Evolutionary conservation across 2,113 vertebrate species (phyloP).

Genomic region (Tautogolabrus adspersus): DNA sequence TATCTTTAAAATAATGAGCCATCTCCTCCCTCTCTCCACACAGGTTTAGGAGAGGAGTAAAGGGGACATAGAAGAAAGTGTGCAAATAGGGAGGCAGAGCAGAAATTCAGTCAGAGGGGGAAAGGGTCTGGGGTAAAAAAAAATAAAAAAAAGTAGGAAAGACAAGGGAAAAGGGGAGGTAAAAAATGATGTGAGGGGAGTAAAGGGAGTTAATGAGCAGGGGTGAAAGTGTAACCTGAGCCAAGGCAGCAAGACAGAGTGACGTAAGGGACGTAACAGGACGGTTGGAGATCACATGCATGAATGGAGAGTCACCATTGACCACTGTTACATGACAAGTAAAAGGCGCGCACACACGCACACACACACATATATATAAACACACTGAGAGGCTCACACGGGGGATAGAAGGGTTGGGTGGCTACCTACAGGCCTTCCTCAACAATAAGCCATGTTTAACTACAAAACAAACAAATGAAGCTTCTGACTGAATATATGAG

Average conservation of each 20-base stretch:
- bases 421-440: neutral
- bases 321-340: conserved; percentile 60
- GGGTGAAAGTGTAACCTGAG: conserved; percentile 75
- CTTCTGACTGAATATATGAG: too few relatives aligned
- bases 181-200: conserved; percentile 21
- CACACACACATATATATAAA: too few relatives aligned
- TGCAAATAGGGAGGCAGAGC: conserved; percentile 7
- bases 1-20: conserved; percentile 73
- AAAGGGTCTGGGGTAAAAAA: neutral
- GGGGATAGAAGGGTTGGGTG: neutral
- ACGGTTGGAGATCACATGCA: conserved; percentile 81
- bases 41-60: conserved; percentile 36
- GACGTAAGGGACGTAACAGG: conserved; percentile 78
- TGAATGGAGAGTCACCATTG: conserved; percentile 75
- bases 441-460: conserved; percentile 5
- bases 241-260: conserved; percentile 60
- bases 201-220: neutral
- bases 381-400: neutral
- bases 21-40: conserved; percentile 48
- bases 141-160: neutral
- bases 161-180: neutral
- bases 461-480: neutral
- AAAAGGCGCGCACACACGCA: conserved; percentile 14
- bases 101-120: neutral
- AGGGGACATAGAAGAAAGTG: conserved; percentile 35